Conservation (phyloP, 64 coral and sea anemone species). For the Pocillopora verrucosa region DNA sequence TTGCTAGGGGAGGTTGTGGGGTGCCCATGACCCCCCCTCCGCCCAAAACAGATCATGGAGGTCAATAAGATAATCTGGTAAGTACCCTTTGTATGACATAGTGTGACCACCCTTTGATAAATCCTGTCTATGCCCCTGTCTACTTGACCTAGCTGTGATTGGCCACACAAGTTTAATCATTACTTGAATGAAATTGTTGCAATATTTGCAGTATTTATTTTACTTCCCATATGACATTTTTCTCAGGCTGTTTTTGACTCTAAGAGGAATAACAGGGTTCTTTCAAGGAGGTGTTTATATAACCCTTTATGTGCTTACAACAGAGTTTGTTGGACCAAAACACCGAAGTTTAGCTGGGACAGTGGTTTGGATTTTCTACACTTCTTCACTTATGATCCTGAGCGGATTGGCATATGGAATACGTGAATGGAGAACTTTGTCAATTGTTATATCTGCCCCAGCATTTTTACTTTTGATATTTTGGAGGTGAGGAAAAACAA, state of each 20-base stretch:
- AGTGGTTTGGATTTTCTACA: constrained; percentile 77
- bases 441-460: constrained; percentile 77
- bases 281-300: constrained; percentile 86
- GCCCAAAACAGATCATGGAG: no score
- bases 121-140: no score
- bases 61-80: no score
- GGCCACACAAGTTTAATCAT: no score
- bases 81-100: no score
- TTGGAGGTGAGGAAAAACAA: constrained; percentile 63
- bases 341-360: constrained; percentile 80
- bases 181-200: no score
- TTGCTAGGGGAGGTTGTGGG: no score
- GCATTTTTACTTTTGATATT: constrained; percentile 72
- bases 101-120: no score
- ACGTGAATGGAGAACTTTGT: constrained; percentile 71
- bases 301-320: constrained; percentile 72
- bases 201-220: no score
- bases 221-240: background rate
- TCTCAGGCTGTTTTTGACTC: constrained; percentile 69
- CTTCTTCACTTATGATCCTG: constrained; percentile 65
- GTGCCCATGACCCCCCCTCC: no score
- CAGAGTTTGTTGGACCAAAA: constrained; percentile 91
- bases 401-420: constrained; percentile 86
- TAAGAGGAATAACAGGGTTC: constrained; percentile 76
- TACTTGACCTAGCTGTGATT: no score